A percentile compares a stretch with the other conserved stretches of the same genome.
Evolutionary conservation across 2,797 vertebrate genomes (phyloP).

Genomic region (Cirrhinus molitorella): DNA sequence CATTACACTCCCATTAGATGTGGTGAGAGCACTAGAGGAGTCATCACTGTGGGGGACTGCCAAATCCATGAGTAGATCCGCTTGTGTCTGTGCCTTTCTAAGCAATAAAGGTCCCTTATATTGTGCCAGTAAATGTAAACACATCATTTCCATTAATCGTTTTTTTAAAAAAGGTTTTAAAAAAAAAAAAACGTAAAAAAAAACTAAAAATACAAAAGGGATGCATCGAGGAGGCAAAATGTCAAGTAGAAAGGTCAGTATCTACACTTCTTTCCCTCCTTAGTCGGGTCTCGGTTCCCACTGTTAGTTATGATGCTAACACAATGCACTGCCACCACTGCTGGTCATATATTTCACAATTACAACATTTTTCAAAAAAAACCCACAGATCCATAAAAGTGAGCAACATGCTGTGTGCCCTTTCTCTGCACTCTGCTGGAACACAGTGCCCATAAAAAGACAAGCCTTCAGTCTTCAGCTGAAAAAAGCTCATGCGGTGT

Average conservation of each 20-base stretch:
- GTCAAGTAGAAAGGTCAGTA: constrained; percentile 54
- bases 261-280: neutral
- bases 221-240: constrained; percentile 41
- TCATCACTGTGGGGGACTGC: constrained; percentile 32
- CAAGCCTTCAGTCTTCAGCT: constrained; percentile 64
- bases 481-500: constrained; percentile 14
- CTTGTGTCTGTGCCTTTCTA: constrained; percentile 52
- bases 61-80: constrained; percentile 40
- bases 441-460: constrained; percentile 68
- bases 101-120: constrained; percentile 56
- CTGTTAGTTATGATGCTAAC: constrained; percentile 49
- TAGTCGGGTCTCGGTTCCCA: constrained; percentile 27
- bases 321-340: constrained; percentile 52
- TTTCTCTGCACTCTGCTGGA: constrained; percentile 74
- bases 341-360: constrained; percentile 53
- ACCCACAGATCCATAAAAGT: constrained; percentile 27
- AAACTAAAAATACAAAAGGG: constrained; percentile 8
- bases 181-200: neutral
- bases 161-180: constrained; percentile 53
- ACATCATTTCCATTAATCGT: constrained; percentile 49
- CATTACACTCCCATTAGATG: constrained; percentile 38
- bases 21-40: constrained; percentile 5
- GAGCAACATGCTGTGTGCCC: constrained; percentile 39
- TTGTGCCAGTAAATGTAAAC: constrained; percentile 46
- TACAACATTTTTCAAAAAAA: constrained; percentile 44